Base-by-base conservation (phyloP, 2,888 invertebrate species). In the Gonocerus acuteangulatus region DNA sequence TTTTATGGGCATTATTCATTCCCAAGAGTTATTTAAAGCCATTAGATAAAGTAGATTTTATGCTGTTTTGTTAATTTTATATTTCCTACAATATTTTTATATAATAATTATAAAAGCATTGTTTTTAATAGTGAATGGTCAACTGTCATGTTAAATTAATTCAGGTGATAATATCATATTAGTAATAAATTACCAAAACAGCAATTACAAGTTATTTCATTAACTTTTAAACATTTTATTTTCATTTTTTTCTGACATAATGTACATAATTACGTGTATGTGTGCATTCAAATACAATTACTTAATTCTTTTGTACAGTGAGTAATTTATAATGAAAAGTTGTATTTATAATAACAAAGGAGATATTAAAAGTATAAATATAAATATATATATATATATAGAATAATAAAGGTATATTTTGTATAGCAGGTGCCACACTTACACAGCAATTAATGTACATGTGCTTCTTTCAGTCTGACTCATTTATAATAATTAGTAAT, bases 1-100 rank as follows among this genome's bases (percentile, higher is more conserved):
- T 63, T 63, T 23, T 52, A 47, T 52, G 65, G 62, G 65, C 65
- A 65, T 65, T 62, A 62, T 61, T 23, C 36, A 48, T 59, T 62
- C 51, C 52, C 45, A 47, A 44, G 36, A 39, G 60, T 49, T 47
- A 60, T 42, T 47, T 47, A 27, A 36, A 49, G 47, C 36, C 42
- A 44, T 48, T 48, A 57, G 47, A 45, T 57, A 57, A 44, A 27
- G 39, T 57, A 45, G 52, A 39, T 21, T 7, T 39, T 36, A 21
- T 52, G 42, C 39, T 36, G 39, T 52, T 52, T 52, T 39, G 52
- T 52, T 52, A 52, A 52, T 42, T 52, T 52, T 52, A 36, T 52
- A 52, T 52, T 52, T 42, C 52, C 16, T 36, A 42, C 52, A 52
- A 36, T 39, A 36, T 52, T 36, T 39, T 39, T 39, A 39, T 39